These are phyloP conservation scores for Crocallis elinguaria DNA, from an alignment of 2,888 invertebrate genomes.

Conservation along the genomic window DNA sequence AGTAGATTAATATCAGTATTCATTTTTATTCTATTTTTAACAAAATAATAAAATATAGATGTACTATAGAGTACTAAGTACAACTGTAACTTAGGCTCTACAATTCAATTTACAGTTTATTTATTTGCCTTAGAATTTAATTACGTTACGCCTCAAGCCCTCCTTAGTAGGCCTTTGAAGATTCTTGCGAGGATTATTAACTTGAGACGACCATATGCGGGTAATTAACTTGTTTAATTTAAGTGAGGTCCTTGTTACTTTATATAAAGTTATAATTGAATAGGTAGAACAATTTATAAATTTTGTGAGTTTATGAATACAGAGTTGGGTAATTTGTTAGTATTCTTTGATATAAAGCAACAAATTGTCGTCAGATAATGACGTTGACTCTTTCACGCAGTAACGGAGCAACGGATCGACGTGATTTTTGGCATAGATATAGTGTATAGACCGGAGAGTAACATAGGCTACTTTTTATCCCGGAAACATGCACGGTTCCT, in stretches of 20 bases:
- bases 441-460: no score
- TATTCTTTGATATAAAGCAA: no score
- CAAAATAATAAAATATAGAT: no score
- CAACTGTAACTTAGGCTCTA: background rate
- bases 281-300: background rate
- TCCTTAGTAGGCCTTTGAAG: background rate
- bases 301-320: background rate
- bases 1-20: no score
- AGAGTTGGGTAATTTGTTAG: background rate
- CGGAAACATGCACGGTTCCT: no score
- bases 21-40: no score
- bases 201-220: background rate
- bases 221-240: background rate
- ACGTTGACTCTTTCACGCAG: no score
- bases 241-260: background rate
- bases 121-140: conserved; percentile 1
- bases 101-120: background rate
- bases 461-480: no score
- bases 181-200: background rate
- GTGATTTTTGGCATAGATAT: no score
- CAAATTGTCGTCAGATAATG: no score
- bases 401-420: no score
- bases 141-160: background rate
- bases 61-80: no score
- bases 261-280: background rate